phyloP scores from a whole-genome alignment of 1,140 invertebrate species.

The Heliconius hewitsoni region DNA sequence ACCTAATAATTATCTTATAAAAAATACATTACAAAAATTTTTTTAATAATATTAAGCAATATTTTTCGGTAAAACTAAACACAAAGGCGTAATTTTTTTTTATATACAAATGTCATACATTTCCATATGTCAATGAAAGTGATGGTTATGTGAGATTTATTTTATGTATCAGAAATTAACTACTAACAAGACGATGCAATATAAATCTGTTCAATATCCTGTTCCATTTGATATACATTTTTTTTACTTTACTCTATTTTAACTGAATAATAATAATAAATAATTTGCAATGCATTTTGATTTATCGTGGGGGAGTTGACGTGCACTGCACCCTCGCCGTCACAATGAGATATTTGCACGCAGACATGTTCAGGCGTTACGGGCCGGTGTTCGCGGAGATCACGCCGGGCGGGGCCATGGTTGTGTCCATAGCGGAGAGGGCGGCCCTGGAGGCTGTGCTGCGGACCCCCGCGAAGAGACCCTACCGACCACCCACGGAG shows the following conservation, averaged over 20 bases:
- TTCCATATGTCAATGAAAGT: too few species aligned
- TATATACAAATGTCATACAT: too few species aligned
- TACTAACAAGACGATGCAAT: not conserved
- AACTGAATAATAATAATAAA: not conserved
- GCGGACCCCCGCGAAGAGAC: slow-evolving; percentile 86
- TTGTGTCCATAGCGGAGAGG: slow-evolving; percentile 89
- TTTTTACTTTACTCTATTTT: not conserved
- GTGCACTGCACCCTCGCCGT: slow-evolving; percentile 48
- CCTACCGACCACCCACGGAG: slow-evolving; percentile 91
- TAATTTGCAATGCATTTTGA: too few species aligned
- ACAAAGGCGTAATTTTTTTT: too few species aligned
- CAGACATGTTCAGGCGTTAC: slow-evolving; percentile 87
- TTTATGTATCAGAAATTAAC: not conserved
- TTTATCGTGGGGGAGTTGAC: slow-evolving; percentile 21
- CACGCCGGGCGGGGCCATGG: slow-evolving; percentile 86
- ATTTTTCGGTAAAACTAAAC: too few species aligned
- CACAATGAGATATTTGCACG: slow-evolving; percentile 74
- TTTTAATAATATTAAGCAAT: too few species aligned
- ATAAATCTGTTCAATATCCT: not conserved
- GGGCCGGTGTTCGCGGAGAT: slow-evolving; percentile 90
- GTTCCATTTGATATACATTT: not conserved
- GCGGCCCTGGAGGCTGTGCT: slow-evolving; percentile 90
- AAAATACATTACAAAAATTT: too few species aligned
- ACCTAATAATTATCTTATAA: too few species aligned
- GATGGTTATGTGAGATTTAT: not conserved